Base-by-base conservation (phyloP, 2,797 vertebrate genomes). In the Phrynocephalus guinanensis region DNA sequence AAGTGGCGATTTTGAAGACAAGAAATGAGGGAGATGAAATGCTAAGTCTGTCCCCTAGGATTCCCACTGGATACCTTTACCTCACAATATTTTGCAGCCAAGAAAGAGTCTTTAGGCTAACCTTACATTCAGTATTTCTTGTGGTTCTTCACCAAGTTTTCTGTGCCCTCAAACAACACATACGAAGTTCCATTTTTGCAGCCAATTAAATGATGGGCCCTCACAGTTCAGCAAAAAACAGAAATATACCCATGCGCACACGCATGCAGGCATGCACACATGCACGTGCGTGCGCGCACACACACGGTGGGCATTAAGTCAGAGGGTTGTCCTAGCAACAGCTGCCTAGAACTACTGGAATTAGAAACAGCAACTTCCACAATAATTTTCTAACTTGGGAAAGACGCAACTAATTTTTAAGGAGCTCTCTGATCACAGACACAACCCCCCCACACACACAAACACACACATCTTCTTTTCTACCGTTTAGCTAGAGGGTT, bases 271-370 rank as follows among this genome's bases (percentile, higher is more conserved):
- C 73, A 76, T 44, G 5, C 6, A 44, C 20, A 75, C 33, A 75
- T 30, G 38, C 16, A 73, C 16, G 44, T 38, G 44, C 1, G 44
- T 2, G 5, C 63, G 38, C 30, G 15, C 18, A 24, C 50, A 26
- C 11, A 76, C 28, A 24, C 24, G 24, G 72, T 2, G 56, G 83
- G 44, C n/a, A 72, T 52, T 71, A 20, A 50, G 28, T 70, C 73
- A 84, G 26, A n/a, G 6, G 28, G 10, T 63, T 63, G n/a, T 63
- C 83, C 15, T 76, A 76, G 83, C 86, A 63, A 50, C 71, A 75
- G 22, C 70, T 20, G 67, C 16, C 72, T 73, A 93, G 89, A 79
- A 24, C 92, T 22, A 79, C 33, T 91, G 33, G 52, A 91, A 92
- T 85, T 70, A 91, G 75, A 91, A n/a, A 73, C 90, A 86, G 87